Conservation (phyloP, 2,113 vertebrate species). For the Smithornis capensis region DNA sequence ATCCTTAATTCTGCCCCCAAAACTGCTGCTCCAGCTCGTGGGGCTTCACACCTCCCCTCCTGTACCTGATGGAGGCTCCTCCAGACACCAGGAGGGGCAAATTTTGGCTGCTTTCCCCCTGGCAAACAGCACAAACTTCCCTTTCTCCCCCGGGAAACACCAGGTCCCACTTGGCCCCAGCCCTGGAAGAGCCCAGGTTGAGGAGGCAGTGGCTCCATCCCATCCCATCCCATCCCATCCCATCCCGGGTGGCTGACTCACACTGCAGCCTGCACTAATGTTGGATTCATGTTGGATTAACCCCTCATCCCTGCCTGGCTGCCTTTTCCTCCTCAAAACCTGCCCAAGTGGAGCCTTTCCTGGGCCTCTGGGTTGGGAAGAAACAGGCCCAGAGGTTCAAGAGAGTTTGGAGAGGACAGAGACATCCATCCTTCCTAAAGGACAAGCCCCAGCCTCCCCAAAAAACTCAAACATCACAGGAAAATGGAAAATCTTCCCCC, state of each 20-base stretch:
- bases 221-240: too few species aligned
- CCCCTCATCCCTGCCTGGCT: background rate
- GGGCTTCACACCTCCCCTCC: background rate
- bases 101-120: background rate
- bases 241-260: background rate
- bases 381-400: background rate
- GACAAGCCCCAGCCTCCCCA: background rate
- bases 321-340: background rate
- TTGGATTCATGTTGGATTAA: background rate
- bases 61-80: accelerated
- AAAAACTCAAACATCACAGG: background rate
- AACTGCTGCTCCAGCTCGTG: background rate
- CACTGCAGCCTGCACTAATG: background rate
- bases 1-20: background rate
- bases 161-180: background rate
- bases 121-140: background rate
- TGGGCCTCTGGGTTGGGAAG: accelerated
- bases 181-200: background rate
- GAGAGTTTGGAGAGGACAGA: background rate
- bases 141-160: accelerated
- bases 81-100: accelerated
- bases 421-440: background rate
- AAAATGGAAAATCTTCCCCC: background rate
- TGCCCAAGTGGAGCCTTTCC: background rate
- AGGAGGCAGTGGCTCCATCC: background rate